These are phyloP conservation scores for Papilio helenus DNA, from an alignment of 1,140 invertebrate species.

Conservation along the genomic window DNA sequence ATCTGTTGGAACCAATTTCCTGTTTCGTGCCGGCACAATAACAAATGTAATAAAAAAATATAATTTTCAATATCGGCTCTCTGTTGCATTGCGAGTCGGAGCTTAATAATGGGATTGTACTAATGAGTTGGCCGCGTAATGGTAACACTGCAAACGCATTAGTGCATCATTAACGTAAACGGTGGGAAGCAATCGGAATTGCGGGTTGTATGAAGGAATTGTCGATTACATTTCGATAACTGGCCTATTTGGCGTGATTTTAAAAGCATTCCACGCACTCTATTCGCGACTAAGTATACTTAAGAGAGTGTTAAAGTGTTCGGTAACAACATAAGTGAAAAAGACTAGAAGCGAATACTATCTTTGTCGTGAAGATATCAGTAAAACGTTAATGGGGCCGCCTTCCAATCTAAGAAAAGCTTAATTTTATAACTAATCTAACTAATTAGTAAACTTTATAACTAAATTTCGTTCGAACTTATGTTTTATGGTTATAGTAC, in stretches of 20 bases:
- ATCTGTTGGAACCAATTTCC: slow-evolving; percentile 12
- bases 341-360: not conserved
- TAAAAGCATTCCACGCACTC: slow-evolving; percentile 25
- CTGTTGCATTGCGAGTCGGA: slow-evolving; percentile 13
- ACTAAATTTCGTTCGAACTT: no score
- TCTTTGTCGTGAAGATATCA: not conserved
- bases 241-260: slow-evolving; percentile 9
- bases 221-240: slow-evolving; percentile 42
- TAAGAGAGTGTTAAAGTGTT: not conserved
- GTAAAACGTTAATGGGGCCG: not conserved
- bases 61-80: slow-evolving; percentile 26
- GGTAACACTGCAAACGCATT: slow-evolving; percentile 78
- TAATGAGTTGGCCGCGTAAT: slow-evolving; percentile 61
- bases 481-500: no score
- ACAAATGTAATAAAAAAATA: slow-evolving; percentile 17
- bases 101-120: slow-evolving; percentile 49
- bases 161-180: slow-evolving; percentile 74
- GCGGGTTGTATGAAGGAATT: slow-evolving; percentile 53
- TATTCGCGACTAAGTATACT: not conserved
- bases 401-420: no score
- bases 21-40: slow-evolving; percentile 17
- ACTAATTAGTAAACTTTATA: no score
- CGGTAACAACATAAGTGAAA: not conserved
- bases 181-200: slow-evolving; percentile 49
- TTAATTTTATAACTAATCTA: no score